A percentile compares a stretch with the other conserved stretches of the same genome.
Evolutionary conservation across 2,797 vertebrate genomes (phyloP).

Genomic region (Phyllotis vaccarum): DNA sequence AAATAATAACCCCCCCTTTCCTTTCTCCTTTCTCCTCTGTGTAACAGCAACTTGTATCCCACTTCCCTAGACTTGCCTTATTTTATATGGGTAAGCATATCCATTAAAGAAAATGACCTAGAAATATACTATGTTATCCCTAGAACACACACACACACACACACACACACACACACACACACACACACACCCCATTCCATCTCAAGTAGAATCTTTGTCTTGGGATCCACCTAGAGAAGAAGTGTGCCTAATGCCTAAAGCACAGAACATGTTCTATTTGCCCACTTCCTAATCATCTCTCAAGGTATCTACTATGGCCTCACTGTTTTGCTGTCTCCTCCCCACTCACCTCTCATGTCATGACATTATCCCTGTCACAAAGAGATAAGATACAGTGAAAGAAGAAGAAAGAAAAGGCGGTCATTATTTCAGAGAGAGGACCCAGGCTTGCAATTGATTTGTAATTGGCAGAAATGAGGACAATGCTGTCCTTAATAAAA

Average conservation of each 20-base stretch:
- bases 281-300: neutral
- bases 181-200: neutral
- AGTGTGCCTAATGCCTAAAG: neutral
- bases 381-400: conserved; percentile 39
- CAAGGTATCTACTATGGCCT: conserved; percentile 10
- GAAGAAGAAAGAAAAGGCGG: neutral
- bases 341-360: neutral
- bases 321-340: neutral
- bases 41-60: conserved; percentile 27
- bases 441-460: conserved; percentile 54
- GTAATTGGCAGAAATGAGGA: conserved; percentile 60
- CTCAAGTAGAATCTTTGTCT: neutral
- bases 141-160: neutral
- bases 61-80: neutral
- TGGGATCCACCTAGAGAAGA: neutral
- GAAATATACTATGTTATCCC: neutral
- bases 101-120: neutral
- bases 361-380: conserved; percentile 49
- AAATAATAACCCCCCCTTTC: neutral
- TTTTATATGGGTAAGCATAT: neutral
- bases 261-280: neutral
- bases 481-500: conserved; percentile 55
- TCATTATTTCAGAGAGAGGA: conserved; percentile 64
- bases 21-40: neutral
- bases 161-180: neutral